Conservation (phyloP, 1,140 invertebrate species). For the Sycophaga agraensis region DNA sequence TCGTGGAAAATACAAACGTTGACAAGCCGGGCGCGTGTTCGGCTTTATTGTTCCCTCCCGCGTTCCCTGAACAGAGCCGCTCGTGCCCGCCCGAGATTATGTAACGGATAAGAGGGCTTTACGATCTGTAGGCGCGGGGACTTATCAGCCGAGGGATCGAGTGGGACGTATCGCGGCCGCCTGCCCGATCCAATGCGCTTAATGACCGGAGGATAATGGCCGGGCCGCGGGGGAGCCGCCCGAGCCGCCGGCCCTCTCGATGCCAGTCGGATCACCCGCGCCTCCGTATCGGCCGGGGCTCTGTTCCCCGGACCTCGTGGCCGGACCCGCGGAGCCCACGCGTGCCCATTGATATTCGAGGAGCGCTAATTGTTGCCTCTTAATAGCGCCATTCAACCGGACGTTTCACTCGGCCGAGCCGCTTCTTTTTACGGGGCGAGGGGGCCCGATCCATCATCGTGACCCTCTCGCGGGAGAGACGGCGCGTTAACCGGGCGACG, state of each 20-base stretch:
- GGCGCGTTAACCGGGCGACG: not conserved
- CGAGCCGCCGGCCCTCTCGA: too few relatives aligned
- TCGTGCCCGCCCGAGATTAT: slow-evolving; percentile 5
- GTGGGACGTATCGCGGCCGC: not conserved
- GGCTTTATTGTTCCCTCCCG: not conserved
- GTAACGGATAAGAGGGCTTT: slow-evolving; percentile 19
- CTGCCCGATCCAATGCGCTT: slow-evolving; percentile 1
- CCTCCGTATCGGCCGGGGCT: too few relatives aligned
- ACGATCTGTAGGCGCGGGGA: slow-evolving; percentile 9
- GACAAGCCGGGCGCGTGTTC: slow-evolving; percentile 1
- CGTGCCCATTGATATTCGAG: too few relatives aligned
- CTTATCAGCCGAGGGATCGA: slow-evolving; percentile 15
- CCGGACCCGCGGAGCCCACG: too few relatives aligned
- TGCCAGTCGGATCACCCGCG: too few relatives aligned
- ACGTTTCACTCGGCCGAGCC: too few relatives aligned
- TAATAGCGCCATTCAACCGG: too few relatives aligned
- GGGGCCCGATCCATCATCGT: too few relatives aligned
- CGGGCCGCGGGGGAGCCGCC: too few relatives aligned
- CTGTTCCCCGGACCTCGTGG: too few relatives aligned
- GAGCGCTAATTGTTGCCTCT: too few relatives aligned
- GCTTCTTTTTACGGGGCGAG: too few relatives aligned
- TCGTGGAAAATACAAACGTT: slow-evolving; percentile 12
- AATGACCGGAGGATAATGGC: slow-evolving; percentile 21
- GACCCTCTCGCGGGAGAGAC: not conserved
- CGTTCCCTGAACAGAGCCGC: not conserved